Evolutionary conservation across 2,113 vertebrate genomes (phyloP).

Genomic region (Herpetotheres cachinnans): DNA sequence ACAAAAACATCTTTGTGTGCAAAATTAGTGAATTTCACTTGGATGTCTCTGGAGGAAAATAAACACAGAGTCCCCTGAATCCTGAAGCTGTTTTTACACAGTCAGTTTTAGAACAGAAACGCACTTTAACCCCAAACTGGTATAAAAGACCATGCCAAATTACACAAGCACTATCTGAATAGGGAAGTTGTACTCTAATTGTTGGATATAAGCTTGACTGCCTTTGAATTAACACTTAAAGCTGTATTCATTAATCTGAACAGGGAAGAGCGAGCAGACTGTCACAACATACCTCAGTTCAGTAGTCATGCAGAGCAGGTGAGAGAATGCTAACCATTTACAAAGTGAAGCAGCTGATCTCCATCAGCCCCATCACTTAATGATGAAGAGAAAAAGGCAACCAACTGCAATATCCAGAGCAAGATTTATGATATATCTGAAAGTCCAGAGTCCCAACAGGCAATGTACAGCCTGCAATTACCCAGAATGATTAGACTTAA

Average conservation of each 20-base stretch:
- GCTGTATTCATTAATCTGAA: slow-evolving; percentile 78
- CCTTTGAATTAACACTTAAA: slow-evolving; percentile 78
- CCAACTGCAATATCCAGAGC: neutral
- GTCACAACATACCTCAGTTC: slow-evolving; percentile 77
- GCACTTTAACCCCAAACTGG: slow-evolving; percentile 1
- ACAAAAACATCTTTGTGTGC: neutral
- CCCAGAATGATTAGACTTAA: slow-evolving; percentile 57
- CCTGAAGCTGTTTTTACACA: neutral
- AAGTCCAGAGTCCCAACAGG: slow-evolving; percentile 10
- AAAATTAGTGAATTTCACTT: neutral
- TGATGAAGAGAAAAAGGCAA: slow-evolving; percentile 28
- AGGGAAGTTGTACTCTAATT: slow-evolving; percentile 73
- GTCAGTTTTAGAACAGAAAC: neutral
- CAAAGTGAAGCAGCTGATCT: slow-evolving; percentile 49
- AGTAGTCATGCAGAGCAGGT: slow-evolving; percentile 71
- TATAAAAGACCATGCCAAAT: slow-evolving; percentile 14
- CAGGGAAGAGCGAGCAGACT: slow-evolving; percentile 66
- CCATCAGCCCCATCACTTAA: slow-evolving; percentile 14
- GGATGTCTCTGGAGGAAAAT: neutral
- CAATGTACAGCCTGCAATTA: slow-evolving; percentile 4
- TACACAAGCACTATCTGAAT: slow-evolving; percentile 37
- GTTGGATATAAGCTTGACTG: slow-evolving; percentile 78
- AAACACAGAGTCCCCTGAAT: neutral
- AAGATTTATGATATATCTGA: slow-evolving; percentile 28
- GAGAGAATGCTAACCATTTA: slow-evolving; percentile 41